phyloP scores from a whole-genome alignment of 2,888 invertebrate species.

The Marasmarcha lunaedactyla region DNA sequence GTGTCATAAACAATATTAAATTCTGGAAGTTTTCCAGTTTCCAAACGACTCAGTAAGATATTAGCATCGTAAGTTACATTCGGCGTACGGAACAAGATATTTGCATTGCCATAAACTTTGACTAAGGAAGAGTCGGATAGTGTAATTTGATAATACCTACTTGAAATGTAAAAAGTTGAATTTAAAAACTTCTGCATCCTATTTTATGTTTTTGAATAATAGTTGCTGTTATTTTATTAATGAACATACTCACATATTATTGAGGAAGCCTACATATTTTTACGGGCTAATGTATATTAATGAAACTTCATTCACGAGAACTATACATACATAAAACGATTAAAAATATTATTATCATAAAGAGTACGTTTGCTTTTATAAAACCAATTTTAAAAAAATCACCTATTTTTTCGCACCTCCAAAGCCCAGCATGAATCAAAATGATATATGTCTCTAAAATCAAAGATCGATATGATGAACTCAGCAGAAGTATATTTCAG shows the following conservation, averaged over 20 bases:
- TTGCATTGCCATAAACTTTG: slow-evolving; percentile 31
- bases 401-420: not conserved
- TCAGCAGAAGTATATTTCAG: slow-evolving; percentile 32
- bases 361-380: too few relatives aligned
- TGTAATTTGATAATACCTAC: too few relatives aligned
- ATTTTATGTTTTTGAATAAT: too few relatives aligned
- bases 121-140: not conserved
- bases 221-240: too few relatives aligned
- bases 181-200: too few relatives aligned
- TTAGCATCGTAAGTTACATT: slow-evolving; percentile 43
- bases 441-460: slow-evolving; percentile 39
- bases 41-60: slow-evolving; percentile 28
- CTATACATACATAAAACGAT: too few relatives aligned
- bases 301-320: too few relatives aligned
- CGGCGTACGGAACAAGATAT: slow-evolving; percentile 39
- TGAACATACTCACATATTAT: too few relatives aligned
- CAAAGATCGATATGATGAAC: slow-evolving; percentile 42
- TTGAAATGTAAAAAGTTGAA: slow-evolving; percentile 13
- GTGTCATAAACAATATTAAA: slow-evolving; percentile 63
- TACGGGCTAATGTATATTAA: too few relatives aligned
- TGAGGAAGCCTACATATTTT: too few relatives aligned
- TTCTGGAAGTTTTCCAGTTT: slow-evolving; percentile 33
- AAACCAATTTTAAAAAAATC: too few relatives aligned
- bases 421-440: slow-evolving; percentile 9
- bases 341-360: too few relatives aligned